A percentile compares a stretch with the other conserved stretches of the same genome.
Evolutionary conservation across 2,797 vertebrate species (phyloP).

Genomic region (Mus spretus): DNA sequence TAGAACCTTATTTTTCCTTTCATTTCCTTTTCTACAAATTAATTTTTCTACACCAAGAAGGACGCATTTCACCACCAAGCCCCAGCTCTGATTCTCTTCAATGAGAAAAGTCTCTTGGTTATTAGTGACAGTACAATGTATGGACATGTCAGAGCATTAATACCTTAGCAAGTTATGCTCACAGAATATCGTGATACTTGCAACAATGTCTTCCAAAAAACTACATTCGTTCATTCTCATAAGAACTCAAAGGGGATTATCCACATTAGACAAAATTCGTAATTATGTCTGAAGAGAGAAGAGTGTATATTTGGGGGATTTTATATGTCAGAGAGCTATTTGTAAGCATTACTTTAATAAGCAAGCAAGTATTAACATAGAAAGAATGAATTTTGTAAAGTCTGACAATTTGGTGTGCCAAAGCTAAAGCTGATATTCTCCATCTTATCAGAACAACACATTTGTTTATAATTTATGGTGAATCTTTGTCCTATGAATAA

Average conservation of each 20-base stretch:
- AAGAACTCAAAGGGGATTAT: slow-evolving; percentile 55
- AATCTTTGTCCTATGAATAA: slow-evolving; percentile 81
- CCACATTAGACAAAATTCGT: slow-evolving; percentile 52
- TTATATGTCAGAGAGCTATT: slow-evolving; percentile 12
- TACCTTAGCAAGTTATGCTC: neutral
- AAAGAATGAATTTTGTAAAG: slow-evolving; percentile 25
- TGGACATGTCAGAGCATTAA: neutral
- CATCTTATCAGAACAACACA: slow-evolving; percentile 68
- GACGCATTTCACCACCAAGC: slow-evolving; percentile 6
- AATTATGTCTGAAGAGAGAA: slow-evolving; percentile 64
- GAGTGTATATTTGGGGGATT: slow-evolving; percentile 56
- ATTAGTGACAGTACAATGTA: neutral
- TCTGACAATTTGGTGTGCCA: slow-evolving; percentile 3
- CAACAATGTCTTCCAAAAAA: slow-evolving; percentile 7
- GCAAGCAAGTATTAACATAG: slow-evolving; percentile 15
- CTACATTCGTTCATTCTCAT: slow-evolving; percentile 60
- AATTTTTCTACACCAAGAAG: slow-evolving; percentile 22
- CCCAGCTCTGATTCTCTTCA: slow-evolving; percentile 4
- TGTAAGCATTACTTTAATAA: slow-evolving; percentile 55
- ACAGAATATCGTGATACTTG: neutral
- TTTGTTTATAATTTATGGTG: slow-evolving; percentile 80
- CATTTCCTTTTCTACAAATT: slow-evolving; percentile 43
- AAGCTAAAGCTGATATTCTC: slow-evolving; percentile 67
- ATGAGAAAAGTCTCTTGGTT: neutral
- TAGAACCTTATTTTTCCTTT: slow-evolving; percentile 52